Evolutionary conservation across 2,113 vertebrate genomes (phyloP).

Genomic region (Notarius quadriscutis): DNA sequence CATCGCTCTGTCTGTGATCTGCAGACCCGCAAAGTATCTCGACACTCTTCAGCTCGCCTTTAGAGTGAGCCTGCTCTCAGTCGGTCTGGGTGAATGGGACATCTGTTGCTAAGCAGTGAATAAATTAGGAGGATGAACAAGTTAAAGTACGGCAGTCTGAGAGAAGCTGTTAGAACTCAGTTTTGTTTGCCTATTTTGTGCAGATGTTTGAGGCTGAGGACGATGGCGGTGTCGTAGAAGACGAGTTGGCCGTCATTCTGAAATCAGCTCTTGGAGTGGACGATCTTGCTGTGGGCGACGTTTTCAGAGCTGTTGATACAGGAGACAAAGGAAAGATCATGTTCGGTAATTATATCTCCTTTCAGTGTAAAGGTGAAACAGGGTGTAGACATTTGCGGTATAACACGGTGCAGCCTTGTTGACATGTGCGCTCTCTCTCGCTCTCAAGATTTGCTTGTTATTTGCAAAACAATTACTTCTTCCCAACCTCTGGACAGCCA

Average conservation of each 20-base stretch:
- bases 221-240: conserved; percentile 67
- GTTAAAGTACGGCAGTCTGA: background rate
- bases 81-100: background rate
- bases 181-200: background rate
- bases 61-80: conserved; percentile 69
- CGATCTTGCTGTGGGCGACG: conserved; percentile 72
- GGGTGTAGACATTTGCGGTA: background rate
- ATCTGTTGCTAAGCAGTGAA: background rate
- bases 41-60: conserved; percentile 90
- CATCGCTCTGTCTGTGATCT: conserved; percentile 84
- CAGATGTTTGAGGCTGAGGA: conserved; percentile 84
- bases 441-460: background rate
- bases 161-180: background rate
- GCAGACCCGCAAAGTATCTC: conserved; percentile 81
- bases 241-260: conserved; percentile 78
- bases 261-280: conserved; percentile 84
- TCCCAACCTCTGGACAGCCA: background rate
- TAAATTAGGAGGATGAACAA: background rate
- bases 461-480: background rate
- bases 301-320: conserved; percentile 76
- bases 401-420: background rate
- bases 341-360: conserved; percentile 74
- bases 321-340: conserved; percentile 72
- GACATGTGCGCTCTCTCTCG: no score
- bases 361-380: background rate